phyloP scores from a whole-genome alignment of 2,888 invertebrate genomes.

The Bombyx huttoni region DNA sequence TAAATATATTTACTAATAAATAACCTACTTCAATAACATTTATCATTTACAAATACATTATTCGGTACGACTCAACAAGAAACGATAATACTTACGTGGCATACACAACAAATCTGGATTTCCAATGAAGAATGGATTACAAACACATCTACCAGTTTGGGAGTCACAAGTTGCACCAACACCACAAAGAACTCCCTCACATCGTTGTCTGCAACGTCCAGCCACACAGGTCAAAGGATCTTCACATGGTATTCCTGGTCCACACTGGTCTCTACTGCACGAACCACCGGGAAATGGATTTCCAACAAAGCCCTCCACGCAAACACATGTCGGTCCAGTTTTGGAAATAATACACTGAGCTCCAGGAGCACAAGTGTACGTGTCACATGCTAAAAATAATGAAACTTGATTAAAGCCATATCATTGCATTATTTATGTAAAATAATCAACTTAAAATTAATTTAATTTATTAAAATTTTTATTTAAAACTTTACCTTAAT shows the following conservation, averaged over 20 bases:
- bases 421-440: too few relatives aligned
- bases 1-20: slow-evolving; percentile 2
- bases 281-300: slow-evolving; percentile 94
- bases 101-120: slow-evolving; percentile 91
- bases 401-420: too few relatives aligned
- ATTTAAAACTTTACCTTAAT: too few relatives aligned
- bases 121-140: slow-evolving; percentile 89
- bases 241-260: slow-evolving; percentile 81
- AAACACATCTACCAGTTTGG: slow-evolving; percentile 85
- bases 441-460: too few relatives aligned
- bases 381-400: slow-evolving; percentile 77
- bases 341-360: slow-evolving; percentile 89
- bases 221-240: slow-evolving; percentile 87
- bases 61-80: background rate
- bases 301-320: slow-evolving; percentile 87
- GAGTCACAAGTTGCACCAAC: slow-evolving; percentile 90
- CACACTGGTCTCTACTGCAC: slow-evolving; percentile 87
- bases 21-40: background rate
- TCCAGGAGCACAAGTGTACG: slow-evolving; percentile 83
- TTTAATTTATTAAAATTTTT: too few relatives aligned
- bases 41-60: background rate
- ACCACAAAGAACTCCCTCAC: slow-evolving; percentile 89
- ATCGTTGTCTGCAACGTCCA: slow-evolving; percentile 90
- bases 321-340: slow-evolving; percentile 89
- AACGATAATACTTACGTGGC: slow-evolving; percentile 80